phyloP scores from a whole-genome alignment of 2,113 vertebrate genomes.

The Anser cygnoides region DNA sequence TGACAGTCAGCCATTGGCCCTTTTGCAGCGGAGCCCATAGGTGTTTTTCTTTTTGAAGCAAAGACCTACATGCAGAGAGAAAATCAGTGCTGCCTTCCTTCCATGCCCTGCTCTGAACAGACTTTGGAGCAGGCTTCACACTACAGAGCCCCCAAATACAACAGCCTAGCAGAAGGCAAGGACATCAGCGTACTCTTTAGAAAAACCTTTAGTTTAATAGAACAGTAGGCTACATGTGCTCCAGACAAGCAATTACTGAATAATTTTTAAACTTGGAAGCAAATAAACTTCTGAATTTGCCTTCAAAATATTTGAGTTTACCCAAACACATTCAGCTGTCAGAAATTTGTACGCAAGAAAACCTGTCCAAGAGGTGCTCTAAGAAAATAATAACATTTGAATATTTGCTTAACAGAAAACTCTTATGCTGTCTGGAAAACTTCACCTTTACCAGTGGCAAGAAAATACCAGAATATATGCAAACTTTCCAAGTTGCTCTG shows the following conservation, averaged over 20 bases:
- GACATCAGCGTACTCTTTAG: background rate
- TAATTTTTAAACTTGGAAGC: background rate
- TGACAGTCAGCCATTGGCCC: background rate
- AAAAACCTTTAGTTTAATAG: background rate
- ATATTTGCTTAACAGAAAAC: background rate
- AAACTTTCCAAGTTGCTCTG: background rate
- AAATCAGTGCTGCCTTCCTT: background rate
- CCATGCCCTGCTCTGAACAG: background rate
- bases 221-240: background rate
- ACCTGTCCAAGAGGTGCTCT: background rate
- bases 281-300: background rate
- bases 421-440: background rate
- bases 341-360: background rate
- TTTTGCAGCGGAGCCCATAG: accelerated
- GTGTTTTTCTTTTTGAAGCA: background rate
- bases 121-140: background rate
- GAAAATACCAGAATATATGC: background rate
- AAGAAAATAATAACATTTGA: background rate
- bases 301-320: background rate
- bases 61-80: background rate
- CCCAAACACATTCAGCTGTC: background rate
- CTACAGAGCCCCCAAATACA: background rate
- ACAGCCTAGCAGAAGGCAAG: background rate
- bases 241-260: background rate
- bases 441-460: background rate